These are phyloP conservation scores for Dexiosoma caninum DNA, from an alignment of 2,888 invertebrate species.

Conservation along the genomic window DNA sequence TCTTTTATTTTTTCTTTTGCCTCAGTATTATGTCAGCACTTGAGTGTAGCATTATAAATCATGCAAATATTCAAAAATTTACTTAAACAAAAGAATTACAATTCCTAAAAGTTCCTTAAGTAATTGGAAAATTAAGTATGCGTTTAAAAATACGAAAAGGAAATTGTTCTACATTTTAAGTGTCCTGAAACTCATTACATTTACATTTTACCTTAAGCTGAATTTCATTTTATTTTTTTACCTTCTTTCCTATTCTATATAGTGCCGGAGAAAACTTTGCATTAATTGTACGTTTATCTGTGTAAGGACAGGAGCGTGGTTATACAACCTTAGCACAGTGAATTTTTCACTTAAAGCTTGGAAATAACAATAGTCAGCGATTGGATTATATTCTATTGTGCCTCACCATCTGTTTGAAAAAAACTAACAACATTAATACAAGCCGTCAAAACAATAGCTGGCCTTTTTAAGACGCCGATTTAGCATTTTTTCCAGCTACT, in stretches of 20 bases:
- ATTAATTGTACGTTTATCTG: too few relatives aligned
- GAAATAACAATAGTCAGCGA: too few relatives aligned
- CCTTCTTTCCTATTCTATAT: neutral
- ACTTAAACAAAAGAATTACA: neutral
- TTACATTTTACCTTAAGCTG: slow-evolving; percentile 48
- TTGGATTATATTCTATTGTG: too few relatives aligned
- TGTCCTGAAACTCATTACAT: slow-evolving; percentile 60
- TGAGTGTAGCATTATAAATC: too few relatives aligned
- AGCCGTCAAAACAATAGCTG: too few relatives aligned
- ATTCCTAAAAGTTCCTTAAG: slow-evolving; percentile 5
- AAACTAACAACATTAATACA: too few relatives aligned
- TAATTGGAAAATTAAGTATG: neutral
- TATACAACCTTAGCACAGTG: neutral
- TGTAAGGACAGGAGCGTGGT: neutral
- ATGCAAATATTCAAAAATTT: neutral
- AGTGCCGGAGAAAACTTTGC: neutral
- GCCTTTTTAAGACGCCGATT: too few relatives aligned
- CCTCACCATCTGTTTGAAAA: too few relatives aligned
- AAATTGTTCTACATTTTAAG: slow-evolving; percentile 43
- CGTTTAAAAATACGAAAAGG: neutral
- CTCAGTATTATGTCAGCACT: too few relatives aligned
- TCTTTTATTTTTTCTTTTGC: too few relatives aligned
- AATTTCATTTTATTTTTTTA: neutral
- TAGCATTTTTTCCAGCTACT: too few relatives aligned
- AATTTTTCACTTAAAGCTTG: too few relatives aligned